Evolutionary conservation across 2,888 invertebrate species (phyloP).

Genomic region (Sturmia bella): DNA sequence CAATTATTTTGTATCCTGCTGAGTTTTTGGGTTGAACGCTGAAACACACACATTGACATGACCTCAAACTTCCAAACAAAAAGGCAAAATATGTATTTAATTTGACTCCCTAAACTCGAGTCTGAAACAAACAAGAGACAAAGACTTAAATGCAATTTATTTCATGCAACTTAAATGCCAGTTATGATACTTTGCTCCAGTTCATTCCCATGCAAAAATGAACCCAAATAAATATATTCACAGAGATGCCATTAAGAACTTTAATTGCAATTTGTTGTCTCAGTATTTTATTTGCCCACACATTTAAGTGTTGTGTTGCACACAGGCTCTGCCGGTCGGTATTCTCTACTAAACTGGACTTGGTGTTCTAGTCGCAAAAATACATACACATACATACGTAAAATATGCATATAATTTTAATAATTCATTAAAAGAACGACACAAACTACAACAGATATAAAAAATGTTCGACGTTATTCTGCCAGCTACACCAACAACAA

Average conservation of each 20-base stretch:
- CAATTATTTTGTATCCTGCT: constrained; percentile 35
- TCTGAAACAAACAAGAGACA: constrained; percentile 6
- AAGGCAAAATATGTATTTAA: neutral
- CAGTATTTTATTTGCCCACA: constrained; percentile 57
- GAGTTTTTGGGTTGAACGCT: constrained; percentile 23
- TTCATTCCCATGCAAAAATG: neutral
- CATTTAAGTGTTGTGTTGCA: constrained; percentile 18
- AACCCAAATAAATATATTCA: neutral
- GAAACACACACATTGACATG: constrained; percentile 58
- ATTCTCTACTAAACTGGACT: constrained; percentile 34
- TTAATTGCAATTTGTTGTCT: constrained; percentile 62
- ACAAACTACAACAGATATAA: neutral
- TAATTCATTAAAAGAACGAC: constrained; percentile 47
- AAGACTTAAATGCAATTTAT: constrained; percentile 3
- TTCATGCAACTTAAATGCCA: constrained; percentile 18
- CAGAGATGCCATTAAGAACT: constrained; percentile 55
- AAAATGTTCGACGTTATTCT: constrained; percentile 28
- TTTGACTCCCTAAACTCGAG: constrained; percentile 16
- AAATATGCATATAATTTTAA: constrained; percentile 51
- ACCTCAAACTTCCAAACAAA: constrained; percentile 38
- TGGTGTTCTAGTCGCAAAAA: constrained; percentile 41
- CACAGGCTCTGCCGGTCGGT: neutral
- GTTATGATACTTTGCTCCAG: neutral
- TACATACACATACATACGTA: neutral
- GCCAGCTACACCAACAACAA: constrained; percentile 16